Percentiles rank a stretch among this genome's conserved stretches.
Evolutionary conservation across 2,797 vertebrate species (phyloP).

Genomic region (Aselliscus stoliczkanus): DNA sequence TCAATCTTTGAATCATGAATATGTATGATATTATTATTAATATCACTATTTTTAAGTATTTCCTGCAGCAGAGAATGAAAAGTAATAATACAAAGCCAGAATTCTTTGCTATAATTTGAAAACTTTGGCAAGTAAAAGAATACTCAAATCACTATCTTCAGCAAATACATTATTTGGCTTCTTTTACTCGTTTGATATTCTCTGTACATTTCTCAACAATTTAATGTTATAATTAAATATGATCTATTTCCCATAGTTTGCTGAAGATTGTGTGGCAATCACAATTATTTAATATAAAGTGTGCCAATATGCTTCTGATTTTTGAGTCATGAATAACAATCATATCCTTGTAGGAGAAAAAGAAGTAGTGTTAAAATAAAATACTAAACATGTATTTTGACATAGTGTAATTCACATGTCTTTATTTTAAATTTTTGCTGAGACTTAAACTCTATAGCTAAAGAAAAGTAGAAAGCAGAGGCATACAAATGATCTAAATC

Average conservation of each 20-base stretch:
- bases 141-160: neutral
- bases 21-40: neutral
- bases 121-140: neutral
- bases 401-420: neutral
- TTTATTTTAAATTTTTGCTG: neutral
- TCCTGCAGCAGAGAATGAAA: neutral
- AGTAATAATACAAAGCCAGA: neutral
- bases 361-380: conserved; percentile 1
- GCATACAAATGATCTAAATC: neutral
- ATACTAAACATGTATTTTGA: neutral
- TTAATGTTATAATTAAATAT: neutral
- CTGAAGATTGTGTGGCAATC: neutral
- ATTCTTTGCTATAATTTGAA: conserved; percentile 6
- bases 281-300: neutral
- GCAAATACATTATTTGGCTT: neutral
- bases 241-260: neutral
- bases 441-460: neutral
- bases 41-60: neutral
- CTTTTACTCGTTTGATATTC: neutral
- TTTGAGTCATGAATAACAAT: neutral
- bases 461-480: neutral
- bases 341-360: neutral
- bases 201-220: neutral
- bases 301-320: neutral
- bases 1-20: neutral